phyloP scores from a whole-genome alignment of 2,797 vertebrate species.

The Sphenopsis melanotis region DNA sequence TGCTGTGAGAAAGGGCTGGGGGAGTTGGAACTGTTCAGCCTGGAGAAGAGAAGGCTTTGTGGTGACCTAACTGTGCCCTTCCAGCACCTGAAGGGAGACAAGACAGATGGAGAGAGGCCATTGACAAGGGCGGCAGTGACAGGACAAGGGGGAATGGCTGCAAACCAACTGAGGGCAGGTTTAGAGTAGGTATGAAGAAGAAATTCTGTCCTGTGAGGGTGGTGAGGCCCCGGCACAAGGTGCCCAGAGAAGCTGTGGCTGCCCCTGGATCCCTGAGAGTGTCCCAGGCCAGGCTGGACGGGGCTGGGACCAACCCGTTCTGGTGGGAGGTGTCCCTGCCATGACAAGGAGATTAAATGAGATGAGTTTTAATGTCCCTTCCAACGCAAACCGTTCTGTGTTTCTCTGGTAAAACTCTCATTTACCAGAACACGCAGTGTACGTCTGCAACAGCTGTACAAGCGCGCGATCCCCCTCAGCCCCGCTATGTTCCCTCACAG shows the following conservation, averaged over 20 bases:
- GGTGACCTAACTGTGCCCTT: background rate
- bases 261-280: background rate
- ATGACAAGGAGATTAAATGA: accelerated
- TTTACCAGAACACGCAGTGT: accelerated
- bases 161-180: background rate
- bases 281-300: background rate
- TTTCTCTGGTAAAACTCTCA: too few relatives aligned
- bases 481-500: accelerated
- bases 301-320: background rate
- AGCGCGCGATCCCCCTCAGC: accelerated
- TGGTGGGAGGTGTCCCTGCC: background rate
- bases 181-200: background rate
- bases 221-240: background rate
- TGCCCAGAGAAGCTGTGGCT: background rate
- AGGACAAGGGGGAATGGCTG: background rate
- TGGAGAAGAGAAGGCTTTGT: background rate
- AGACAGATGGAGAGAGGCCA: background rate
- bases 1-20: background rate
- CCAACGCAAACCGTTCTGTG: too few relatives aligned
- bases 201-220: background rate
- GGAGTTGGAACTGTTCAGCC: background rate
- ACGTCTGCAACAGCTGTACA: accelerated
- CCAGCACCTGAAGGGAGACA: background rate
- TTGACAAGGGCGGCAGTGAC: background rate
- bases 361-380: background rate